These are phyloP conservation scores for Phocides pigmalion DNA, from an alignment of 1,140 invertebrate species.

Conservation along the genomic window DNA sequence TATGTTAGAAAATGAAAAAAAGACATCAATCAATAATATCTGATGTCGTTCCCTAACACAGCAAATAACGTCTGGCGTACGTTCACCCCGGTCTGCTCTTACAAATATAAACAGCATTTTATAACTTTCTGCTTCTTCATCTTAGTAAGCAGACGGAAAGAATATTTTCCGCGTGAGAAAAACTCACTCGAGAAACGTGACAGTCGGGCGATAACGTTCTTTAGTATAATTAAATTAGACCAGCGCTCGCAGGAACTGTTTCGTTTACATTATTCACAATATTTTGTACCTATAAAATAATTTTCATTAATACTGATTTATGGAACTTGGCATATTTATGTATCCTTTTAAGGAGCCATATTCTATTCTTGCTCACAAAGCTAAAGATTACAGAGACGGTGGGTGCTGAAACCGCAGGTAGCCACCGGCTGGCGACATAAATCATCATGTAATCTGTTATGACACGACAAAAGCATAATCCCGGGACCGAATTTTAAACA, in stretches of 20 bases:
- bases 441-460: slow-evolving; percentile 17
- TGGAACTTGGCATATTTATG: slow-evolving; percentile 9
- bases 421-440: slow-evolving; percentile 23
- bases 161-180: slow-evolving; percentile 64
- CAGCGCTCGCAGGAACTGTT: slow-evolving; percentile 14
- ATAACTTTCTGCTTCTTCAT: slow-evolving; percentile 51
- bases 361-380: slow-evolving; percentile 20
- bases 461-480: slow-evolving; percentile 16
- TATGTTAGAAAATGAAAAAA: slow-evolving; percentile 46
- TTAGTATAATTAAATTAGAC: slow-evolving; percentile 44
- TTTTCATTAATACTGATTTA: slow-evolving; percentile 15
- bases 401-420: slow-evolving; percentile 18
- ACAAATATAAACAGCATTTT: slow-evolving; percentile 48
- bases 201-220: slow-evolving; percentile 54
- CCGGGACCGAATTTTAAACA: neutral
- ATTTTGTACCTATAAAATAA: slow-evolving; percentile 8
- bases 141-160: slow-evolving; percentile 49
- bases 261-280: slow-evolving; percentile 10
- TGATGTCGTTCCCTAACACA: slow-evolving; percentile 41
- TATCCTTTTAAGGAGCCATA: slow-evolving; percentile 11
- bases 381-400: slow-evolving; percentile 22
- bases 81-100: slow-evolving; percentile 41
- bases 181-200: slow-evolving; percentile 55
- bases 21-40: slow-evolving; percentile 65
- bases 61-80: slow-evolving; percentile 48